Evolutionary conservation across 1,140 invertebrate species (phyloP), one percentile per base, ranked within the genome.

Genomic region (Leptopilina clavipes): DNA sequence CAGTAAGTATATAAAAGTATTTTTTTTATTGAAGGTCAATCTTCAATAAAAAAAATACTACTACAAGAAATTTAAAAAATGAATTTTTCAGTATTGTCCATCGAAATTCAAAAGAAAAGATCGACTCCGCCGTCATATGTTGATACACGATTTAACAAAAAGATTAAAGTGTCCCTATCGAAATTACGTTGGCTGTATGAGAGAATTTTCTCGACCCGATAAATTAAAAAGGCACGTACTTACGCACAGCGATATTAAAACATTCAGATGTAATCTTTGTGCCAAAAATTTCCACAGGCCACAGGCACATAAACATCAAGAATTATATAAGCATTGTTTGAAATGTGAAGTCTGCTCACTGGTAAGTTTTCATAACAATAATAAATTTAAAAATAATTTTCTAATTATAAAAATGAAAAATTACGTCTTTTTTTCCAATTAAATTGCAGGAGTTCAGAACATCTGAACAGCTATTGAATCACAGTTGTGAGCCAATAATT

Each of bases 31-130:
- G n/a, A n/a, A n/a, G n/a, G n/a, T n/a, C n/a, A n/a, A n/a, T n/a
- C n/a, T n/a, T n/a, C n/a, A n/a, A n/a, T n/a, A n/a, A n/a, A n/a
- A 31, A 31, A 1, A 31, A 31, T 31, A 31, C 1, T 31, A 31
- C 25, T 31, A 31, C 25, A 31, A 31, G n/a, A 45, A 48, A 74
- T 73, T 52, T 59, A 70, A 22, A 40, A 40, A 40, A 40, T 40
- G 2, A 1, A 40, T 91, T 71, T 83, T 92, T 79, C 80, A 90
- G 77, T 83, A 91, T 56, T 94, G 93, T 82, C 86, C 89, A 25
- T 91, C 92, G 6, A 88, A 91, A 72, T 95, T 95, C 83, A 94
- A 94, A 81, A 90, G 94, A 43, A 92, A 93, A 89, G 94, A 95
- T 85, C 93, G 94, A 59, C 88, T 95, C 0, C 92, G 93, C 48